Percentiles rank a stretch among this genome's conserved stretches.
These are phyloP conservation scores for Cephus pygmeus DNA, from an alignment of 2,888 invertebrate genomes.

Conservation along the genomic window DNA sequence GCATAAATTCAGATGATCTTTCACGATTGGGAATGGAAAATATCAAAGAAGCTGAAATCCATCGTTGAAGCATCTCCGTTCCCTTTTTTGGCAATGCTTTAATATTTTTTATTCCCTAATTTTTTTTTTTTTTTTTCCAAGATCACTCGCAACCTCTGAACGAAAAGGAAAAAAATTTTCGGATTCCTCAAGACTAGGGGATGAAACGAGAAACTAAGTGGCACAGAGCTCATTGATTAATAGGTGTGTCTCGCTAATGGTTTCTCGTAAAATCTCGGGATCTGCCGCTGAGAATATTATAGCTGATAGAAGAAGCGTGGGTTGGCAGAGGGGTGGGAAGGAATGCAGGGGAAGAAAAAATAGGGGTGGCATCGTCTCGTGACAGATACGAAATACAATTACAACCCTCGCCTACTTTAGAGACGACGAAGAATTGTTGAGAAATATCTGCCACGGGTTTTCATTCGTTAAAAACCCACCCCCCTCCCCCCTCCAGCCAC, in stretches of 20 bases:
- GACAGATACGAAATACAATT: no score
- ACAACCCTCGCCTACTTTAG: no score
- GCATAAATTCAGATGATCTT: background rate
- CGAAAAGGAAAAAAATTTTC: background rate
- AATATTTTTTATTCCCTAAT: no score
- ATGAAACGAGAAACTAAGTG: conserved; percentile 21
- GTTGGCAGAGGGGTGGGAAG: conserved; percentile 21
- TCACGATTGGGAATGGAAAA: background rate
- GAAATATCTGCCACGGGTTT: no score
- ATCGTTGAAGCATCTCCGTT: background rate
- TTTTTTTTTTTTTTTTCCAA: no score
- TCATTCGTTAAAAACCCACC: no score
- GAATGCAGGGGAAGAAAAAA: conserved; percentile 1
- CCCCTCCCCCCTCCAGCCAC: no score
- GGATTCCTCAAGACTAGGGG: no score
- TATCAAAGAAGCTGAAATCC: background rate
- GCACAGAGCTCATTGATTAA: conserved; percentile 31
- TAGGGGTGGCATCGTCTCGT: no score
- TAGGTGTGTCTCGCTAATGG: conserved; percentile 42
- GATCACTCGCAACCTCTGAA: background rate
- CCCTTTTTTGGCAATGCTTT: background rate
- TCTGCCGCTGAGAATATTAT: conserved; percentile 19
- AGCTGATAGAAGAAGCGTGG: background rate
- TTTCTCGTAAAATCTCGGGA: conserved; percentile 18
- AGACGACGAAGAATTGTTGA: no score